phyloP scores from a whole-genome alignment of 2,797 vertebrate species.

The Erithacus rubecula region DNA sequence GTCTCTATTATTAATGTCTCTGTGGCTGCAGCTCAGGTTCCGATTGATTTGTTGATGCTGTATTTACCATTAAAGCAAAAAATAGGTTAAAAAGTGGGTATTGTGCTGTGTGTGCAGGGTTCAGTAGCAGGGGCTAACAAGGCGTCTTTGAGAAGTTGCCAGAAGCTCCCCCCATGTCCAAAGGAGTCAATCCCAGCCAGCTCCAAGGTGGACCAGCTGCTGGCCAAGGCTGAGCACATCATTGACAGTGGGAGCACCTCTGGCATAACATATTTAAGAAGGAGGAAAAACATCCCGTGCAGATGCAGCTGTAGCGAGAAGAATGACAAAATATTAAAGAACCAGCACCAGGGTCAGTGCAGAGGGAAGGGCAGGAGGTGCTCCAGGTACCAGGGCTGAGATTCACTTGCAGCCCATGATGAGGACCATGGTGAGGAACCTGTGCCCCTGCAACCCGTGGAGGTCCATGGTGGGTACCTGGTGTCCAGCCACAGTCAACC shows the following conservation, averaged over 20 bases:
- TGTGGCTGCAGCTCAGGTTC: background rate
- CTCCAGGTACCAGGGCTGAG: background rate
- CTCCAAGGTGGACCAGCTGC: background rate
- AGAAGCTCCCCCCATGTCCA: background rate
- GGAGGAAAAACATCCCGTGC: background rate
- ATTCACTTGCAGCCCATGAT: background rate
- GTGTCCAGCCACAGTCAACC: background rate
- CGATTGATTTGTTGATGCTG: background rate
- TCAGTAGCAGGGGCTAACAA: background rate
- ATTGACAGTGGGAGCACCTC: background rate
- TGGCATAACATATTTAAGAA: background rate
- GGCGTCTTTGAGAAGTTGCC: background rate
- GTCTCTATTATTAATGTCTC: background rate
- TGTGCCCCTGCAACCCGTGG: background rate
- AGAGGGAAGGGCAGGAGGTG: background rate
- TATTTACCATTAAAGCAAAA: background rate
- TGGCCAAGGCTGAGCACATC: background rate
- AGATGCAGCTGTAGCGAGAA: background rate
- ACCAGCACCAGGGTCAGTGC: too few species aligned
- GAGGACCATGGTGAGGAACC: background rate
- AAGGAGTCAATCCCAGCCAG: background rate
- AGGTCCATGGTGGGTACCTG: background rate
- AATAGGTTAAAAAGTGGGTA: background rate
- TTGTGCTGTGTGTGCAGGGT: too few species aligned
- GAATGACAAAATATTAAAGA: background rate